Evolutionary conservation across 2,888 invertebrate genomes (phyloP).

Genomic region (Drosophila subquinaria): DNA sequence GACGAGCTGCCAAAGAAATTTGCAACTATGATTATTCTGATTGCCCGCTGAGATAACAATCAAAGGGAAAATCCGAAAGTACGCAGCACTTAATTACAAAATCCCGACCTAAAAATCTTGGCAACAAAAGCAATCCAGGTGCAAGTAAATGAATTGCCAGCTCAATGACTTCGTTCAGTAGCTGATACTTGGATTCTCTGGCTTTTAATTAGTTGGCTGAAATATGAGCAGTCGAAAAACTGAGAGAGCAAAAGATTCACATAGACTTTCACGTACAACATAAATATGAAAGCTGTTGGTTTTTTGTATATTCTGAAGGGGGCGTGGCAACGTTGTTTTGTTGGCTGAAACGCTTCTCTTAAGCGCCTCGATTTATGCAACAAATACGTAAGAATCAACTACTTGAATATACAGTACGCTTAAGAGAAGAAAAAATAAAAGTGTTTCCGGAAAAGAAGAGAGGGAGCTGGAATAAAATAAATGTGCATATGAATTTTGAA

Average conservation of each 20-base stretch:
- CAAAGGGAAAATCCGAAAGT: slow-evolving; percentile 26
- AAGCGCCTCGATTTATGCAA: slow-evolving; percentile 55
- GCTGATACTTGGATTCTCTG: slow-evolving; percentile 18
- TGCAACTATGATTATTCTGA: not conserved
- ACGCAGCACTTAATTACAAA: slow-evolving; percentile 53
- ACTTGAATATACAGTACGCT: slow-evolving; percentile 59
- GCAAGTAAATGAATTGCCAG: slow-evolving; percentile 43
- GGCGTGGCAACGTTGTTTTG: not conserved
- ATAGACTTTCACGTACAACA: not conserved
- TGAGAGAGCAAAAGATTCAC: slow-evolving; percentile 2
- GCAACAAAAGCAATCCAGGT: slow-evolving; percentile 26
- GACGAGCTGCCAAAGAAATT: not conserved
- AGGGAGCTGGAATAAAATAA: slow-evolving; percentile 60
- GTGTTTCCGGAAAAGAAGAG: not conserved
- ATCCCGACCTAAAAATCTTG: slow-evolving; percentile 9
- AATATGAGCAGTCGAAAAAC: slow-evolving; percentile 9
- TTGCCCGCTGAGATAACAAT: not conserved
- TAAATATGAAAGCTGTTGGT: slow-evolving; percentile 15
- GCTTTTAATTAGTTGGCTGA: slow-evolving; percentile 45
- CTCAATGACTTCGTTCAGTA: slow-evolving; percentile 38
- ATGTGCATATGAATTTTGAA: slow-evolving; percentile 81
- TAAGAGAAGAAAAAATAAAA: not conserved
- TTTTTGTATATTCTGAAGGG: not conserved
- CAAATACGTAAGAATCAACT: slow-evolving; percentile 56
- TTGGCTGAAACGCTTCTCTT: slow-evolving; percentile 34